Conservation (phyloP, 2,888 invertebrate species). For the Hyposoter didymator region DNA sequence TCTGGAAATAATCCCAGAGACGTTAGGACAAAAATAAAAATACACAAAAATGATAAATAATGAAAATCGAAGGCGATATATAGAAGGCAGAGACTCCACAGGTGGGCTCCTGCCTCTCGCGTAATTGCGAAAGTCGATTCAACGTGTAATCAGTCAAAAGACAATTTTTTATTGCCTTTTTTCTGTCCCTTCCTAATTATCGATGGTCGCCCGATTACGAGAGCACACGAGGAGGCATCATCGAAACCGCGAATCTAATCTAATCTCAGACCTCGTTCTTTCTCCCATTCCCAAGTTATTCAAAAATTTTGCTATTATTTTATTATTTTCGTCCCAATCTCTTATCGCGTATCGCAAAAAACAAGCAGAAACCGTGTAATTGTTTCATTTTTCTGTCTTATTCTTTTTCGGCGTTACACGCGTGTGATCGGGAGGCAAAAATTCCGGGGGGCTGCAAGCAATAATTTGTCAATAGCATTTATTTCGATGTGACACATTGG, state of each 20-base stretch:
- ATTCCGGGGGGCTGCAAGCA: not conserved
- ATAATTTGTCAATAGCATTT: not conserved
- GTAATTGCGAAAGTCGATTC: slow-evolving; percentile 29
- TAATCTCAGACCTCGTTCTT: slow-evolving; percentile 50
- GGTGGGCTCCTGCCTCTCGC: slow-evolving; percentile 11
- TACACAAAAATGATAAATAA: slow-evolving; percentile 17
- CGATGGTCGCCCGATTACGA: slow-evolving; percentile 39
- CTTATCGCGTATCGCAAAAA: slow-evolving; percentile 13
- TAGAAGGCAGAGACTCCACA: not conserved
- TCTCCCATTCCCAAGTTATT: slow-evolving; percentile 42
- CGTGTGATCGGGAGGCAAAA: not conserved
- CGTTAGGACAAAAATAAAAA: slow-evolving; percentile 9
- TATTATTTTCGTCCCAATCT: not conserved
- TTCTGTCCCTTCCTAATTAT: slow-evolving; percentile 1
- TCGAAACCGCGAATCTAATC: slow-evolving; percentile 49
- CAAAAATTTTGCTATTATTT: slow-evolving; percentile 26
- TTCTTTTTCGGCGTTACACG: not conserved
- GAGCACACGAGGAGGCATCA: slow-evolving; percentile 7
- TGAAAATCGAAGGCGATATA: slow-evolving; percentile 5
- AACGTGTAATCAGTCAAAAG: slow-evolving; percentile 39
- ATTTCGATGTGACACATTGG: not conserved
- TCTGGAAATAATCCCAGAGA: slow-evolving; percentile 27
- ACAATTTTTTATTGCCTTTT: slow-evolving; percentile 1
- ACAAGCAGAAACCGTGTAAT: not conserved
- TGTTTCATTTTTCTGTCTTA: not conserved